A percentile compares a stretch with the other conserved stretches of the same genome.
These are phyloP conservation scores for Callionymus lyra DNA, from an alignment of 2,113 vertebrate genomes.

Conservation along the genomic window DNA sequence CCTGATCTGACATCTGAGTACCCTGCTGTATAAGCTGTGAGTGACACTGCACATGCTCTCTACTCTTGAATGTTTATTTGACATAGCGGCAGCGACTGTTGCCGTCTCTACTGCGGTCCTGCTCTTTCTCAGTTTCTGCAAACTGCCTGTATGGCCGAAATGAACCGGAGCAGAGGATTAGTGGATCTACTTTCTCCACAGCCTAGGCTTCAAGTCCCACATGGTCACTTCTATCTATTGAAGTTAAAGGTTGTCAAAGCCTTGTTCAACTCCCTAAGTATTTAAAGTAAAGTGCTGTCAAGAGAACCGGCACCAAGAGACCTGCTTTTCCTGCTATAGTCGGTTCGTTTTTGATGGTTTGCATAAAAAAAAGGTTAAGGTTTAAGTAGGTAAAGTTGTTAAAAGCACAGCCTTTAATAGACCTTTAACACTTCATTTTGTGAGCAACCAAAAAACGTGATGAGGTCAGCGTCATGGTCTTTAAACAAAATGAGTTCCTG, in stretches of 20 bases:
- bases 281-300: conserved; percentile 15
- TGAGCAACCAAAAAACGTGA: too few species aligned
- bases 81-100: conserved; percentile 3
- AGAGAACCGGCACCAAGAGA: conserved; percentile 34
- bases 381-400: too few species aligned
- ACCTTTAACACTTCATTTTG: too few species aligned
- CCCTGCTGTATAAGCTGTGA: conserved; percentile 16
- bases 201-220: conserved; percentile 27
- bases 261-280: conserved; percentile 19
- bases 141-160: conserved; percentile 6
- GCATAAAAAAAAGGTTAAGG: conserved; percentile 1
- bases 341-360: conserved; percentile 32
- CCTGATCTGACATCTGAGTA: conserved; percentile 17
- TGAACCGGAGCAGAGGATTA: conserved; percentile 30
- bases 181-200: conserved; percentile 45
- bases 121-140: conserved; percentile 17
- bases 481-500: too few species aligned
- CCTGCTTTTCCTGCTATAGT: conserved; percentile 16
- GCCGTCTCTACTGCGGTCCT: conserved; percentile 3
- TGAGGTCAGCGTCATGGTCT: too few species aligned
- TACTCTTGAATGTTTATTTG: conserved; percentile 28
- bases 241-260: conserved; percentile 32
- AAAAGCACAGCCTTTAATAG: too few species aligned
- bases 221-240: conserved; percentile 36
- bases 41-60: conserved; percentile 21